These are phyloP conservation scores for Cyprinodon tularosa DNA, from an alignment of 2,113 vertebrate species.

Conservation along the genomic window DNA sequence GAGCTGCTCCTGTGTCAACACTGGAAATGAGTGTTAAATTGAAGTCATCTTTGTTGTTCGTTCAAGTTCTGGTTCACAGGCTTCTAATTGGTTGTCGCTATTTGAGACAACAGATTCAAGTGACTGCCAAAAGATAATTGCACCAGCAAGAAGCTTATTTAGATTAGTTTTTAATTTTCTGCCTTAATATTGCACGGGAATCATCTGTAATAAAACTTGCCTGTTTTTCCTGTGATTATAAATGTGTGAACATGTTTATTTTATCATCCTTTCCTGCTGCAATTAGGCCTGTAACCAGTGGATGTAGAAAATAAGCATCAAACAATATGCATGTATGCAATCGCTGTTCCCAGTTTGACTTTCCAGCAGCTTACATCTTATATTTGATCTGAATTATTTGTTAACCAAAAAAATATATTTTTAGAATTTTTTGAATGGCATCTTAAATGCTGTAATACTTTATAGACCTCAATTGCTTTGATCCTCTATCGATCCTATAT, in stretches of 20 bases:
- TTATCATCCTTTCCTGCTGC: constrained; percentile 23
- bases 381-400: background rate
- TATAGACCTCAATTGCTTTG: constrained; percentile 16
- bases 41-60: constrained; percentile 39
- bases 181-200: constrained; percentile 15
- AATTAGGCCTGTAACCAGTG: constrained; percentile 13
- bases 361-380: background rate
- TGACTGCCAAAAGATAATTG: constrained; percentile 46
- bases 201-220: background rate
- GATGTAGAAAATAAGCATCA: constrained; percentile 24
- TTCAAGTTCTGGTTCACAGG: constrained; percentile 35
- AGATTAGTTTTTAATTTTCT: constrained; percentile 15
- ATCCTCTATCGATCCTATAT: constrained; percentile 28
- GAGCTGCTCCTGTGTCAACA: constrained; percentile 38
- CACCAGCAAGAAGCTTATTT: constrained; percentile 26
- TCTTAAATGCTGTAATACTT: background rate
- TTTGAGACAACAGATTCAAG: constrained; percentile 48
- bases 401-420: constrained; percentile 23
- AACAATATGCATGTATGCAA: constrained; percentile 11
- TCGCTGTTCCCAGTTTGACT: constrained; percentile 15
- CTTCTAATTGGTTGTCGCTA: constrained; percentile 53
- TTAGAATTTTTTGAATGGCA: constrained; percentile 20
- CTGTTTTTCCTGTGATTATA: constrained; percentile 16
- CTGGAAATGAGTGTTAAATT: constrained; percentile 36
- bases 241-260: constrained; percentile 28